These are phyloP conservation scores for Lydus trimaculatus DNA, from an alignment of 2,888 invertebrate species.

Conservation along the genomic window DNA sequence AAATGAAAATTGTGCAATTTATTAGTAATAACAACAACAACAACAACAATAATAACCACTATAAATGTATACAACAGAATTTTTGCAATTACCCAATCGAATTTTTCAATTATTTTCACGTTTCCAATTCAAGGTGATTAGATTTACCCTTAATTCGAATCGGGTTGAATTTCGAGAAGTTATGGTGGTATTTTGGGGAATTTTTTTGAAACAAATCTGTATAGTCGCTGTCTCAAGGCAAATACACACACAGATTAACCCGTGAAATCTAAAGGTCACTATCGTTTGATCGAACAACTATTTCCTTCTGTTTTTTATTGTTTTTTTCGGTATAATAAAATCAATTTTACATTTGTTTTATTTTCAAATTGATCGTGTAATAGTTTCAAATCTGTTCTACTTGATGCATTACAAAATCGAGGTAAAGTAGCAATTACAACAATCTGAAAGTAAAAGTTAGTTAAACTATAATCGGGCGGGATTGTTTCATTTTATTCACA, in stretches of 20 bases:
- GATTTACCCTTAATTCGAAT: neutral
- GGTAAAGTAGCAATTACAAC: neutral
- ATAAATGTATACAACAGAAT: neutral
- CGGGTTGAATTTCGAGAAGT: neutral
- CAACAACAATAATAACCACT: neutral
- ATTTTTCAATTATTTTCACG: neutral
- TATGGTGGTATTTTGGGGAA: neutral
- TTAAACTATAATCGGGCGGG: neutral
- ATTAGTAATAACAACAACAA: slow-evolving; percentile 1
- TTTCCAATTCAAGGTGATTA: neutral
- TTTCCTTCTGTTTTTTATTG: neutral
- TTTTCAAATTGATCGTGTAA: neutral
- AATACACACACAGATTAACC: neutral
- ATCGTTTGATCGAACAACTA: neutral
- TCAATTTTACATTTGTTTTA: neutral
- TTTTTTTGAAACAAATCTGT: neutral
- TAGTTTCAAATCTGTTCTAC: neutral
- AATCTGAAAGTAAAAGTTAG: neutral
- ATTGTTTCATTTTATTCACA: neutral
- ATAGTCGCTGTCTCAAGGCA: neutral
- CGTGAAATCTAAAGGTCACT: neutral
- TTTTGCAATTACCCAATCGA: neutral
- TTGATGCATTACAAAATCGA: neutral
- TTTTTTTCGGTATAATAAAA: neutral
- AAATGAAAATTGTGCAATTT: slow-evolving; percentile 3